Evolutionary conservation across 2,797 vertebrate genomes (phyloP).

Genomic region (Balearica regulorum): DNA sequence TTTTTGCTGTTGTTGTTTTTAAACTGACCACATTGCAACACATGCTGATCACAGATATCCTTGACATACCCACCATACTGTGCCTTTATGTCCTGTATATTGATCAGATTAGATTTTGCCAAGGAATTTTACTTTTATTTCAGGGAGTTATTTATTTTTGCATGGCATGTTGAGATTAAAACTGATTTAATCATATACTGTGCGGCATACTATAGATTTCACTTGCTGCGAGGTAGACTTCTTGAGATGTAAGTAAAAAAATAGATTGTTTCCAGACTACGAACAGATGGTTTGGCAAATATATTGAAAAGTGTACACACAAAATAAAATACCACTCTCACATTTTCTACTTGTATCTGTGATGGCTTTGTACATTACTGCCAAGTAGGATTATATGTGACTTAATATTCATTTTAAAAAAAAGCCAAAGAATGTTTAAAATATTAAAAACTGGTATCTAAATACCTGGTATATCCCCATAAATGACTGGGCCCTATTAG

Average conservation of each 20-base stretch:
- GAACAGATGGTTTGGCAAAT: constrained; percentile 20
- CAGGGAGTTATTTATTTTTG: neutral
- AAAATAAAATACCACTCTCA: neutral
- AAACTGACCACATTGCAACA: neutral
- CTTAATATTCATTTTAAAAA: neutral
- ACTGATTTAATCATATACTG: neutral
- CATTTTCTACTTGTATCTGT: neutral
- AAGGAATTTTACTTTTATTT: neutral
- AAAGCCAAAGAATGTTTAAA: neutral
- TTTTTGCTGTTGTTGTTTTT: neutral
- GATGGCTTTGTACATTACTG: neutral
- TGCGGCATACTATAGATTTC: neutral
- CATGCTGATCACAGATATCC: neutral
- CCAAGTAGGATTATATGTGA: neutral
- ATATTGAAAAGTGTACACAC: neutral
- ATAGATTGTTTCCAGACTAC: neutral
- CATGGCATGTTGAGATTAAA: neutral
- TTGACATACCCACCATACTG: neutral
- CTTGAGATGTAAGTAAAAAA: neutral
- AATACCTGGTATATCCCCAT: constrained; percentile 83
- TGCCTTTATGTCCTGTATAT: neutral
- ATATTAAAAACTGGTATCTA: neutral
- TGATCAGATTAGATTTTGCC: neutral
- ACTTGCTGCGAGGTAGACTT: neutral
- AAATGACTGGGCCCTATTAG: constrained; percentile 83